phyloP scores from a whole-genome alignment of 1,140 invertebrate species.

The Brachystomella parvula region DNA sequence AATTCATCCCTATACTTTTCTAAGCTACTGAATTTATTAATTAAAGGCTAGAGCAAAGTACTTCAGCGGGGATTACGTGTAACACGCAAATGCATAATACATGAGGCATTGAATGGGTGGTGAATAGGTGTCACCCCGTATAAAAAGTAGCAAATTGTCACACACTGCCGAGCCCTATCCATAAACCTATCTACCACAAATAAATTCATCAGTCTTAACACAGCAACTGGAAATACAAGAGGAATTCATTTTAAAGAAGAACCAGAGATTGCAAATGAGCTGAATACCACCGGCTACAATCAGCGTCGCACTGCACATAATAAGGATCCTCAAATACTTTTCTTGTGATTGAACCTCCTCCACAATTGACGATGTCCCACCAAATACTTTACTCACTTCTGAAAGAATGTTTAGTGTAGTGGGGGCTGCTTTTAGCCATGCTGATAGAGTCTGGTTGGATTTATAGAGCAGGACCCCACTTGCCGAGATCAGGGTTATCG shows the following conservation, averaged over 20 bases:
- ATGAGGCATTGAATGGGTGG: too few species aligned
- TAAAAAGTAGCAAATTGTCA: background rate
- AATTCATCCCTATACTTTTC: background rate
- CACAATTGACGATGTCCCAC: constrained; percentile 20
- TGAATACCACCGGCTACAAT: constrained; percentile 19
- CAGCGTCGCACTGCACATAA: constrained; percentile 23
- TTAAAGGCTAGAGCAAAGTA: background rate
- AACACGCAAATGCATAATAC: too few species aligned
- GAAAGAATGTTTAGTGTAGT: constrained; percentile 13
- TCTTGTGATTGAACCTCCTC: constrained; percentile 27
- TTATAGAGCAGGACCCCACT: constrained; percentile 19
- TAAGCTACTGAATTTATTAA: background rate
- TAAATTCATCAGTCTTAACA: constrained; percentile 20
- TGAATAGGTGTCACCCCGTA: too few species aligned
- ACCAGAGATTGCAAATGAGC: constrained; percentile 26
- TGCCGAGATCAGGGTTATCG: constrained; percentile 20
- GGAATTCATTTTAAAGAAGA: constrained; percentile 27
- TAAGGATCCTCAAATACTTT: constrained; percentile 26
- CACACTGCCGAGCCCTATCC: background rate
- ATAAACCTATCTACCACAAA: constrained; percentile 12
- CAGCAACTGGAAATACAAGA: constrained; percentile 18
- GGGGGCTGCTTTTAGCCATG: constrained; percentile 21
- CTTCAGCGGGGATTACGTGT: background rate
- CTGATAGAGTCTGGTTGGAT: constrained; percentile 18
- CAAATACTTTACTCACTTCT: constrained; percentile 20